Evolutionary conservation across 2,888 invertebrate species (phyloP), one percentile per base, ranked within the genome.

Genomic region (Ctena decussata): DNA sequence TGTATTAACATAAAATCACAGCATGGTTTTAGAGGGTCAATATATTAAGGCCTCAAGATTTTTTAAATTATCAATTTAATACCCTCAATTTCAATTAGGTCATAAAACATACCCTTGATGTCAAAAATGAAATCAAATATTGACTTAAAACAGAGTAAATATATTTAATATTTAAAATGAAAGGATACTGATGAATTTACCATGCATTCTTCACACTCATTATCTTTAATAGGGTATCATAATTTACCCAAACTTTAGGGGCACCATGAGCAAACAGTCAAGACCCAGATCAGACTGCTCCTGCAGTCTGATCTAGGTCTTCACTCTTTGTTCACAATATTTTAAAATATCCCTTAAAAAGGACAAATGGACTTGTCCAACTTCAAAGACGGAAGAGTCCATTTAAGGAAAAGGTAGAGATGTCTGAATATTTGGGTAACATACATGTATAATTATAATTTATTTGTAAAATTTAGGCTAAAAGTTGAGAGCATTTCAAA

Each of bases 51-150:
- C 65, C 65, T 65, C 65, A 65, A 65, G 65, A 65, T 30, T 35
- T 35, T 35, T 35, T 3, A 30, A 65, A 65, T 65, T 15, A 65
- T 65, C 65, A 12, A 35, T 65, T 35, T 11, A 65, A 65, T 65
- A 65, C 35, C 18, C 35, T 65, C 65, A 65, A 65, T 35, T 65
- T 65, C 35, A 35, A 65, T 18, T 35, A 35, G 32, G 35, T 21
- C 65, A 65, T 65, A 65, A 65, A 65, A 24, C 12, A 65, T 65
- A 65, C 35, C 30, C 65, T 65, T 32, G 35, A 65, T 65, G 53
- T 65, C 65, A 35, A 32, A 65, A 60, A 32, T 65, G 32, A 65
- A 21, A 65, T 65, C 65, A 65, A 65, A 65, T 65, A 65, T 65
- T 65, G 32, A 35, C 65, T 21, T 18, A 65, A 53, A 32, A 65